Evolutionary conservation across 2,888 invertebrate genomes (phyloP).

Genomic region (Oscheius sp.): DNA sequence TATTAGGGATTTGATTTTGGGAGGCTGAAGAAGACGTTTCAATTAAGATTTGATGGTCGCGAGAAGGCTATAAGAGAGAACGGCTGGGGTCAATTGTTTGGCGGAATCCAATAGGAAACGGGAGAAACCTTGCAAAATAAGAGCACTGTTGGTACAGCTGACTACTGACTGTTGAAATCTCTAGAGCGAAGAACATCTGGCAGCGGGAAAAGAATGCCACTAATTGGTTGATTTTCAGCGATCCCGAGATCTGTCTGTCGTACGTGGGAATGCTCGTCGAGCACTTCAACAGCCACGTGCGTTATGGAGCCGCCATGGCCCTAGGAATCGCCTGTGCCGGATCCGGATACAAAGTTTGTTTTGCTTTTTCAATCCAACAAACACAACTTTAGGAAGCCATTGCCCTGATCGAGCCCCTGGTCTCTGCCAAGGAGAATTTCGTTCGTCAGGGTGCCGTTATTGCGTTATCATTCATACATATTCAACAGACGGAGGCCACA

Average conservation of each 20-base stretch:
- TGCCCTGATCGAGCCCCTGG: constrained; percentile 93
- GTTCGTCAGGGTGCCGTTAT: constrained; percentile 97
- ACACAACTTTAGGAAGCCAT: constrained; percentile 84
- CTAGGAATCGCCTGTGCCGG: constrained; percentile 98
- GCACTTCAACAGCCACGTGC: constrained; percentile 98
- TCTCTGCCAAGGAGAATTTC: constrained; percentile 98
- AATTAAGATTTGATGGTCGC: constrained; percentile 25
- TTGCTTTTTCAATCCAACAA: not conserved
- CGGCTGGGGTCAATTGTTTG: too few relatives aligned
- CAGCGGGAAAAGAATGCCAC: not conserved
- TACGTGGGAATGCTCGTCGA: constrained; percentile 96
- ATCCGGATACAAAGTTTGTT: constrained; percentile 83
- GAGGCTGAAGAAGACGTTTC: constrained; percentile 18
- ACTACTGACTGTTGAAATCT: not conserved
- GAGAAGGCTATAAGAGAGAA: not conserved
- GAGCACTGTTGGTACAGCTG: not conserved
- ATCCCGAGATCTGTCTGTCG: constrained; percentile 93
- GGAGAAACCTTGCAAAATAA: not conserved
- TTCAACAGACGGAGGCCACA: constrained; percentile 95
- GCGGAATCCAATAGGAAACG: not conserved
- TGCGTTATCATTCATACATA: constrained; percentile 95
- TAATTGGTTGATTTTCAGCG: constrained; percentile 77
- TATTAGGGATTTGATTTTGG: constrained; percentile 34
- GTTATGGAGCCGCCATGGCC: constrained; percentile 99
- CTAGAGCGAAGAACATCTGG: not conserved